Percentiles rank a stretch among this genome's conserved stretches.
These are phyloP conservation scores for Bombus cullumanus DNA, from an alignment of 1,140 invertebrate genomes.

Conservation along the genomic window DNA sequence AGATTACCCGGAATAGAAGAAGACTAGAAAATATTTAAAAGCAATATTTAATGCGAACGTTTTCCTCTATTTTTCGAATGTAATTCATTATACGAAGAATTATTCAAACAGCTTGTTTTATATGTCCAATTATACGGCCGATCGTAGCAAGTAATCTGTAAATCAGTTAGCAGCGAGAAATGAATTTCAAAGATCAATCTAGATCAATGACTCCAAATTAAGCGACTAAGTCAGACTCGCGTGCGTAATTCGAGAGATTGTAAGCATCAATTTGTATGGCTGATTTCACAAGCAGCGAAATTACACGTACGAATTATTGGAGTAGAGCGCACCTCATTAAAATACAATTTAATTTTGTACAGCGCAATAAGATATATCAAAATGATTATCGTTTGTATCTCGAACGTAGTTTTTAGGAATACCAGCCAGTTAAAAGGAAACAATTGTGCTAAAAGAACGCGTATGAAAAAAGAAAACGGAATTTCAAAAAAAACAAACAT, in stretches of 20 bases:
- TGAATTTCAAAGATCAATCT: constrained; percentile 24
- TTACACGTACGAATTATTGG: background rate
- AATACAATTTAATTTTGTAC: background rate
- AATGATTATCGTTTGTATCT: background rate
- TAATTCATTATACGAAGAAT: background rate
- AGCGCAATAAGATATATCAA: too few species aligned
- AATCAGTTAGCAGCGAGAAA: constrained; percentile 11
- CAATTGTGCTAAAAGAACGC: too few species aligned
- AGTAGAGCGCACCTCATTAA: constrained; percentile 5
- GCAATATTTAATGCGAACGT: background rate
- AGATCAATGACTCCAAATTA: constrained; percentile 14
- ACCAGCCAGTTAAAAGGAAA: background rate
- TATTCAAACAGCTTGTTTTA: background rate
- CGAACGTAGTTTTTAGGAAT: background rate
- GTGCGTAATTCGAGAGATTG: background rate
- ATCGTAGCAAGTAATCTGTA: background rate
- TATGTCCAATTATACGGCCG: background rate
- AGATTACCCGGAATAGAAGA: background rate
- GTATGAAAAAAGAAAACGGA: too few species aligned
- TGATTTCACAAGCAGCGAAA: background rate
- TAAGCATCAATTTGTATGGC: background rate
- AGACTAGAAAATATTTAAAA: background rate
- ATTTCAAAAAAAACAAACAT: too few species aligned
- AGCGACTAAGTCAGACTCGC: background rate
- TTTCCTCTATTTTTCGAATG: background rate